These are phyloP conservation scores for Sericinus montela DNA, from an alignment of 2,888 invertebrate species.

Conservation along the genomic window DNA sequence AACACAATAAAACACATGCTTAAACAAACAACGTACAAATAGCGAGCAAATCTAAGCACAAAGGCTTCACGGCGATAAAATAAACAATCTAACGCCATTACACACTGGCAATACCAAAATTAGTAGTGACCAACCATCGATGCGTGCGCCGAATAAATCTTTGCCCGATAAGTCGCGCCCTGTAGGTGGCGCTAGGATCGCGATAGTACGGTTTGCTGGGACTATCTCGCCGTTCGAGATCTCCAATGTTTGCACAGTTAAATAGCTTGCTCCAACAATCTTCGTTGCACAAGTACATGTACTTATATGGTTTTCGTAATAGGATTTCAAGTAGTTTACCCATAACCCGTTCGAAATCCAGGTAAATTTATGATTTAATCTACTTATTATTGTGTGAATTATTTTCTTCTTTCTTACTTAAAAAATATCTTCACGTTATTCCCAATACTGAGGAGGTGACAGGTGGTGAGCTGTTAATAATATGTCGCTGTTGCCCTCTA, in stretches of 20 bases:
- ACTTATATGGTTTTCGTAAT: conserved; percentile 6
- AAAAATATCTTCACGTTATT: no score
- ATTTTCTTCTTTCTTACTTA: no score
- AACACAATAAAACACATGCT: conserved; percentile 1
- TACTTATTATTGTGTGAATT: no score
- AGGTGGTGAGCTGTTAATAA: no score
- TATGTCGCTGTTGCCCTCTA: no score
- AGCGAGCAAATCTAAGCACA: conserved; percentile 11
- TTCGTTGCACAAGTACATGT: conserved; percentile 1
- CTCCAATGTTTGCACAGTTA: conserved; percentile 8
- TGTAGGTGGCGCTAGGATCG: conserved; percentile 42
- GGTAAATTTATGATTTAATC: no score
- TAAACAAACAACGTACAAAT: conserved; percentile 13
- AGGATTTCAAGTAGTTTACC: background rate
- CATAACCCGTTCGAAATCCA: no score
- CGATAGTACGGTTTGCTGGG: conserved; percentile 8
- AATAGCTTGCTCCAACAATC: background rate
- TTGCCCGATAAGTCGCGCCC: conserved; percentile 41
- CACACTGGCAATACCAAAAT: conserved; percentile 32
- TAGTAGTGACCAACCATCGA: conserved; percentile 30
- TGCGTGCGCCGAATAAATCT: conserved; percentile 51
- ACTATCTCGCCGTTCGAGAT: conserved; percentile 13
- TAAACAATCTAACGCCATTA: conserved; percentile 23
- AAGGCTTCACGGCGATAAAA: conserved; percentile 21
- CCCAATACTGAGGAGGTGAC: no score